Conservation (phyloP, 2,888 invertebrate species). For the Tenthredo distinguenda region DNA sequence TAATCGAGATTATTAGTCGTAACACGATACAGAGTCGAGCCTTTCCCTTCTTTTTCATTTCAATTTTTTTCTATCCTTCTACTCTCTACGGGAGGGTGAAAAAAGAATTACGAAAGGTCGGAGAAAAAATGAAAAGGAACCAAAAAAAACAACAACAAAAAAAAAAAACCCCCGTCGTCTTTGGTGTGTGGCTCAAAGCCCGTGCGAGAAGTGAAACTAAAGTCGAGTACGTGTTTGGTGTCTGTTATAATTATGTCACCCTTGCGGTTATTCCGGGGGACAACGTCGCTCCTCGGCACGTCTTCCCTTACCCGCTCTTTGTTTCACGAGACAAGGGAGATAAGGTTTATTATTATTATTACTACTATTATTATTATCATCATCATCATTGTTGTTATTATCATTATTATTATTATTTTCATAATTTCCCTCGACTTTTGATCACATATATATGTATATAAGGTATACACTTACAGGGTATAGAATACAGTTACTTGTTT, state of each 20-base stretch:
- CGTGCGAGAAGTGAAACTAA: not conserved
- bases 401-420: not conserved
- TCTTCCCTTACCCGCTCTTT: not conserved
- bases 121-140: too few species aligned
- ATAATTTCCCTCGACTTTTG: not conserved
- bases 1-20: not conserved
- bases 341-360: conserved; percentile 8
- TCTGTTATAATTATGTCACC: conserved; percentile 27
- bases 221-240: conserved; percentile 20
- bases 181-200: not conserved
- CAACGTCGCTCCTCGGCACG: conserved; percentile 4
- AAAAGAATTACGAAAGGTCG: not conserved
- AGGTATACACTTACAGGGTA: not conserved
- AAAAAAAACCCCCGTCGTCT: not conserved
- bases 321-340: conserved; percentile 11
- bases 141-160: not conserved
- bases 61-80: too few species aligned
- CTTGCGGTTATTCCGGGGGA: conserved; percentile 15
- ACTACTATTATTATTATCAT: not conserved
- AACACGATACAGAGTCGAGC: too few species aligned
- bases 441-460: not conserved
- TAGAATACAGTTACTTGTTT: not conserved
- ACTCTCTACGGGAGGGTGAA: too few species aligned
- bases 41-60: too few species aligned
- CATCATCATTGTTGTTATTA: not conserved